phyloP scores from a whole-genome alignment of 2,113 vertebrate genomes.

The Steatornis caripensis region DNA sequence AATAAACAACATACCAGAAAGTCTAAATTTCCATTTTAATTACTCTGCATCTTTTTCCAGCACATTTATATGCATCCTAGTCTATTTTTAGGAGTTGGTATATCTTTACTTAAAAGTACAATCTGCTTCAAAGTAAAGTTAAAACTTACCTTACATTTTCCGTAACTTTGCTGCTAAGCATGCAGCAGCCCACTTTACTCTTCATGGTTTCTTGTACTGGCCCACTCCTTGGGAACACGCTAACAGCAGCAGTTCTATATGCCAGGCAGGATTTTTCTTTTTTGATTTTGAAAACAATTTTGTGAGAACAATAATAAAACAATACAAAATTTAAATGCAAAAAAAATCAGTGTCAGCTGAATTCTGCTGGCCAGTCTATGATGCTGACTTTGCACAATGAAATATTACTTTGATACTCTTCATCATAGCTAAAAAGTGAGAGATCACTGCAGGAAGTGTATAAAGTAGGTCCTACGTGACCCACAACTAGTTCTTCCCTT shows the following conservation, averaged over 20 bases:
- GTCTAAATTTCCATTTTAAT: slow-evolving; percentile 6
- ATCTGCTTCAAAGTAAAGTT: not conserved
- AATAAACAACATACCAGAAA: slow-evolving; percentile 13
- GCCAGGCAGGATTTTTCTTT: not conserved
- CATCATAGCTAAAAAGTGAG: not conserved
- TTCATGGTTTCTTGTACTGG: not conserved
- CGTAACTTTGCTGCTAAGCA: not conserved
- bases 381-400: not conserved
- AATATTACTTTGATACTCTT: not conserved
- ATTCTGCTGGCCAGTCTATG: not conserved
- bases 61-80: not conserved
- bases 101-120: not conserved
- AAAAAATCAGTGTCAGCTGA: not conserved
- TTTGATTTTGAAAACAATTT: not conserved
- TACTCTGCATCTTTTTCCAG: not conserved
- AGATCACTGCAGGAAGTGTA: not conserved
- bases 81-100: not conserved
- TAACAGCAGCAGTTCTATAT: not conserved
- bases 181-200: not conserved
- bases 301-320: not conserved
- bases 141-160: not conserved
- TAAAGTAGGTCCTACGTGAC: not conserved
- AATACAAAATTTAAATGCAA: not conserved
- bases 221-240: not conserved
- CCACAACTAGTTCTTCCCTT: not conserved